Base-by-base conservation (phyloP, 2,888 invertebrate genomes). In the Malacosoma neustria region DNA sequence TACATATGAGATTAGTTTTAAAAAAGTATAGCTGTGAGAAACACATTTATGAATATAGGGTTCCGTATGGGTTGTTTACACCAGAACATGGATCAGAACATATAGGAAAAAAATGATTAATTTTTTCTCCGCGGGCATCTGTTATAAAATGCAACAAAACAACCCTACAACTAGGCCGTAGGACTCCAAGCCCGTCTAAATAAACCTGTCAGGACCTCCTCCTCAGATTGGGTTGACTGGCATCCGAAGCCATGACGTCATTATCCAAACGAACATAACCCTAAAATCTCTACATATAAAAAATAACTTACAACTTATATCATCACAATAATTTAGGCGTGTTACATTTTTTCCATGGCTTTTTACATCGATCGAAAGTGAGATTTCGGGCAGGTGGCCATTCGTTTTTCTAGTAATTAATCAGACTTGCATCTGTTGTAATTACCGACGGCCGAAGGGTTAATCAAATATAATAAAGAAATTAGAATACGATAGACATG, bases 401-500 rank as follows among this genome's bases (percentile, higher is more conserved):
- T 60, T 61, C 50, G 56, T 80, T 79, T 81, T 80, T 80, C 69
- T 72, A 65, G 56, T 72, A 81, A 82, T 84, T 82, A 84, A 84
- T 82, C 81, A 77, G 72, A 49, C 58, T 54, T 65, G 69, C 81
- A 84, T 81, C 82, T 82, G 82, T 79, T 72, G 64, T 80, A 81
- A 82, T 81, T 80, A 81, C 69, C 55, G 48, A 49, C 50, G 50
- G 72, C 70, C 74, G 72, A 81, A 79, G 82, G 81, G 80, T 79
- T 82, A 80, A 80, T 84, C 81, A 84, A 82, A 82, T 72, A 79
- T 79, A 81, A 82, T 84, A 81, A 82, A 84, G 82, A 75, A 79
- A 84, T 84, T 82, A 81, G 72, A 64, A 46, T 40, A 43, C 54
- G 67, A 64, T 55, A 65, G 71, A 54, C 75, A 76, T 77, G 74